Conservation (phyloP, 1,140 invertebrate genomes). For the Calosoma granatense region DNA sequence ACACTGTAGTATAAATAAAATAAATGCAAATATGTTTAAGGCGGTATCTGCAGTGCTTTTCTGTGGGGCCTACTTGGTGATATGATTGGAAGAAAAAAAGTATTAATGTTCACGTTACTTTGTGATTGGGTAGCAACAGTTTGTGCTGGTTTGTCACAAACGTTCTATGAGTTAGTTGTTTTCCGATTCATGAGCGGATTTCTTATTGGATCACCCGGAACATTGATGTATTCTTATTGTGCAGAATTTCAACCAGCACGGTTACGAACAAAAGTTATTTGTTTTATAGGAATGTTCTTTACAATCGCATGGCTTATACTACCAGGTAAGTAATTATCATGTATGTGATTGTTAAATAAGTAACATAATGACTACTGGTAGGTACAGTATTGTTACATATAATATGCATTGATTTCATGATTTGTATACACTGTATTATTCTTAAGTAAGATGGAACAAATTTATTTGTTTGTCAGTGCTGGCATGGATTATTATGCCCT, state of each 20-base stretch:
- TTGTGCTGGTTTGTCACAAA: not conserved
- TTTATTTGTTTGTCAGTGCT: slow-evolving; percentile 28
- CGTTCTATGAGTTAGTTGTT: not conserved
- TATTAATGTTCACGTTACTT: slow-evolving; percentile 48
- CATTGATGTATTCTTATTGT: slow-evolving; percentile 48
- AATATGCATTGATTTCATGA: too few relatives aligned
- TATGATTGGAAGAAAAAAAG: slow-evolving; percentile 46
- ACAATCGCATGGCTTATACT: slow-evolving; percentile 49
- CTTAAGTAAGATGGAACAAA: too few relatives aligned
- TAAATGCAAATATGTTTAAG: too few relatives aligned
- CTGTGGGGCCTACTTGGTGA: slow-evolving; percentile 59
- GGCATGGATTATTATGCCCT: slow-evolving; percentile 24
- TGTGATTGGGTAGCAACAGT: slow-evolving; percentile 40
- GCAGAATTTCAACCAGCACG: slow-evolving; percentile 50
- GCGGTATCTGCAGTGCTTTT: slow-evolving; percentile 2
- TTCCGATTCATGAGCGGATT: slow-evolving; percentile 11
- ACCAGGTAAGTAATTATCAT: slow-evolving; percentile 38
- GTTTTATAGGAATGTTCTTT: slow-evolving; percentile 49
- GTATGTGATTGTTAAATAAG: slow-evolving; percentile 4
- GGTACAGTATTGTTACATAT: too few relatives aligned
- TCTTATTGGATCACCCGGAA: slow-evolving; percentile 38
- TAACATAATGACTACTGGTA: not conserved
- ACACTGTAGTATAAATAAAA: too few relatives aligned
- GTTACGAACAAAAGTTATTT: slow-evolving; percentile 43
- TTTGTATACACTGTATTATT: too few relatives aligned